phyloP scores from a whole-genome alignment of 2,888 invertebrate species.

The Tuta absoluta region DNA sequence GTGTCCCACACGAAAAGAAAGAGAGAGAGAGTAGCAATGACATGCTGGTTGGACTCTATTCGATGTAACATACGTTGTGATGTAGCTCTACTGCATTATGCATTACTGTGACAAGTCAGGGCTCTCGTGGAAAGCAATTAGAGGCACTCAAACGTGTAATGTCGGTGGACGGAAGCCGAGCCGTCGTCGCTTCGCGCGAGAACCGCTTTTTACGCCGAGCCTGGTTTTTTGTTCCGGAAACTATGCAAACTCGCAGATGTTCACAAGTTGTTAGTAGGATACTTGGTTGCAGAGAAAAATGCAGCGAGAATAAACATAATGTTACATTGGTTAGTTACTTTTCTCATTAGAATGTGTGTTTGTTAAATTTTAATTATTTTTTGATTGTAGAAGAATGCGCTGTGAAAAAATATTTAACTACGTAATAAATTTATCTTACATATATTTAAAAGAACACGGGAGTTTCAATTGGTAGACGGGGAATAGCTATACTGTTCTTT shows the following conservation, averaged over 20 bases:
- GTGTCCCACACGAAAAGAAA: no score
- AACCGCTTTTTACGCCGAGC: conserved; percentile 12
- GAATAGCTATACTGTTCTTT: no score
- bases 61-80: no score
- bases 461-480: no score
- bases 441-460: no score
- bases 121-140: conserved; percentile 38
- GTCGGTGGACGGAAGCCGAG: conserved; percentile 24
- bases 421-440: no score
- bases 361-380: not conserved
- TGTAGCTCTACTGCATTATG: no score
- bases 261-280: conserved; percentile 5
- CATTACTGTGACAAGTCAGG: not conserved
- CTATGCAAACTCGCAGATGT: conserved; percentile 12
- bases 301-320: not conserved
- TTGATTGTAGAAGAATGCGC: no score
- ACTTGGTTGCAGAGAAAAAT: not conserved
- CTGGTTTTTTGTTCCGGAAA: conserved; percentile 17
- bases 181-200: not conserved
- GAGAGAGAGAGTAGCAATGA: no score
- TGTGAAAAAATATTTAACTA: no score
- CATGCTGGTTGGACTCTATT: no score
- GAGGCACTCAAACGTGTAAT: conserved; percentile 41
- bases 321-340: not conserved
- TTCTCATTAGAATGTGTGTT: not conserved